Percentiles rank a stretch among this genome's conserved stretches.
Evolutionary conservation across 2,797 vertebrate genomes (phyloP).

Genomic region (Channallabes apus): DNA sequence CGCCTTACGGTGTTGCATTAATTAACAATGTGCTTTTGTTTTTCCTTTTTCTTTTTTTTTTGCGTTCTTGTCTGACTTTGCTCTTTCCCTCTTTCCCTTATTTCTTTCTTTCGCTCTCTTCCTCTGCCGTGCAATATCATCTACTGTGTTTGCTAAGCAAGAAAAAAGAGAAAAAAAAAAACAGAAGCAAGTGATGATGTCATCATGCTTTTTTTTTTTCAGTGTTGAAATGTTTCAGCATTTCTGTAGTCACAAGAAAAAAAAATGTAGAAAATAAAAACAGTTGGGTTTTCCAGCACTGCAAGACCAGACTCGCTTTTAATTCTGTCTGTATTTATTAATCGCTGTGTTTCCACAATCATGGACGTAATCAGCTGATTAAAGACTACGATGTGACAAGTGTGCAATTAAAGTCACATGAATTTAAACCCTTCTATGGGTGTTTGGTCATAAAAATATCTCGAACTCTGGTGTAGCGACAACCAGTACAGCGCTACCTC

Average conservation of each 20-base stretch:
- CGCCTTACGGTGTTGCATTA: conserved; percentile 79
- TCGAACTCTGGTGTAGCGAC: background rate
- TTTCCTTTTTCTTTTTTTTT: too few species aligned
- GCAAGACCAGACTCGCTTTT: conserved; percentile 76
- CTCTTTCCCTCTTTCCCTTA: conserved; percentile 77
- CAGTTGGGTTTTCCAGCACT: conserved; percentile 97
- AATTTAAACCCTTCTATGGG: background rate
- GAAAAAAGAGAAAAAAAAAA: conserved; percentile 71
- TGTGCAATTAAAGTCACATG: background rate
- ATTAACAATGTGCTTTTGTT: conserved; percentile 58
- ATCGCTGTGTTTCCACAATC: background rate
- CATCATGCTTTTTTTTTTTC: conserved; percentile 93
- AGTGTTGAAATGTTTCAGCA: conserved; percentile 97
- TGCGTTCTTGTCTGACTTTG: conserved; percentile 58
- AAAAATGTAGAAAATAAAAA: conserved; percentile 98
- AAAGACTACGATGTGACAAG: background rate
- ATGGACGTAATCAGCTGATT: background rate
- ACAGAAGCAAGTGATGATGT: conserved; percentile 90
- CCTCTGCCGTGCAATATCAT: conserved; percentile 97
- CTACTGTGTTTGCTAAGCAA: conserved; percentile 98
- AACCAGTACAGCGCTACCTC: too few species aligned
- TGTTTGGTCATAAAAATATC: background rate
- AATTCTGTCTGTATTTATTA: conserved; percentile 19
- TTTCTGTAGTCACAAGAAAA: conserved; percentile 90
- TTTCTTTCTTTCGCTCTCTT: conserved; percentile 76